A percentile compares a stretch with the other conserved stretches of the same genome.
These are phyloP conservation scores for Drosophila mayri DNA, from an alignment of 1,140 invertebrate genomes.

Conservation along the genomic window DNA sequence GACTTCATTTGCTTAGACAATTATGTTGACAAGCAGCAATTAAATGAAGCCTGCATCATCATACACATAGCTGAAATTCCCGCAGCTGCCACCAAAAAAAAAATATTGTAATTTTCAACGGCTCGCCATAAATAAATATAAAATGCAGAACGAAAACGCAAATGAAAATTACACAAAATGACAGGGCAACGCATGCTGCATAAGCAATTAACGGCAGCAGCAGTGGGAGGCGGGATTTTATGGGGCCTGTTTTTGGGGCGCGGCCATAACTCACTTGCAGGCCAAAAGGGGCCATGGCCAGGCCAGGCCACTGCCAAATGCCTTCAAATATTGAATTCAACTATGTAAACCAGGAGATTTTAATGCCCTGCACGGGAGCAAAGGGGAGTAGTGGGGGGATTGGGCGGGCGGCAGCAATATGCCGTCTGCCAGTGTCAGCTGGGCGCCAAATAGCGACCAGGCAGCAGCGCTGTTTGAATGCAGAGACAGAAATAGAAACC, in stretches of 20 bases:
- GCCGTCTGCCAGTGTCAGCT: constrained; percentile 69
- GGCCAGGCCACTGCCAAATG: constrained; percentile 47
- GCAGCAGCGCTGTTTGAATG: constrained; percentile 21
- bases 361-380: constrained; percentile 15
- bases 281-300: constrained; percentile 21
- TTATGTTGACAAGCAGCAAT: constrained; percentile 23
- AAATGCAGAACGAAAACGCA: constrained; percentile 51
- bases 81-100: constrained; percentile 9
- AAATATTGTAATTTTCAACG: constrained; percentile 22
- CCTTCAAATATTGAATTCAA: constrained; percentile 69
- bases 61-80: constrained; percentile 15
- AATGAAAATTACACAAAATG: constrained; percentile 68
- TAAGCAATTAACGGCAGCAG: constrained; percentile 75
- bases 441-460: constrained; percentile 53
- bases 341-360: constrained; percentile 50
- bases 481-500: neutral
- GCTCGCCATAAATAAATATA: constrained; percentile 54
- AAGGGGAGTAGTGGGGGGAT: neutral
- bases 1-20: constrained; percentile 34
- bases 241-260: constrained; percentile 11
- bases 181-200: constrained; percentile 62
- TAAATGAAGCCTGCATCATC: constrained; percentile 17
- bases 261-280: constrained; percentile 64
- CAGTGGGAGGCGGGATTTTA: constrained; percentile 30
- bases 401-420: constrained; percentile 48